Conservation (phyloP, 1,140 invertebrate genomes). For the Sarcophaga bullata region DNA sequence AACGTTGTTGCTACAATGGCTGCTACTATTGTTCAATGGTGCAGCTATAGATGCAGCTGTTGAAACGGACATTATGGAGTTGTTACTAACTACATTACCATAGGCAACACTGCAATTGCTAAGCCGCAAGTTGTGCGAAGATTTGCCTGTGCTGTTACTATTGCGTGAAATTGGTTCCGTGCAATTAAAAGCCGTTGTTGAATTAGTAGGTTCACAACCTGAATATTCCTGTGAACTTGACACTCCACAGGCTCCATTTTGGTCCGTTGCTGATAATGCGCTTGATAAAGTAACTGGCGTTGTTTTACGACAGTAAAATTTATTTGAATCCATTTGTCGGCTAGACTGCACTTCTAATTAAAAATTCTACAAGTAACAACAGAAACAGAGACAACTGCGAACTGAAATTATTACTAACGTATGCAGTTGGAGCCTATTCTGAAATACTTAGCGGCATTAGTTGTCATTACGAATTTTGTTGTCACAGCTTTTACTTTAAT, state of each 20-base stretch:
- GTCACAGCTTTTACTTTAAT: no score
- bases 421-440: not conserved
- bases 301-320: conserved; percentile 58
- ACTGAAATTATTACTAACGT: not conserved
- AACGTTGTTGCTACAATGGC: not conserved
- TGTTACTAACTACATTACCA: conserved; percentile 51
- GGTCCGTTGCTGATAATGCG: conserved; percentile 50
- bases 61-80: not conserved
- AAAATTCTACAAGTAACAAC: not conserved
- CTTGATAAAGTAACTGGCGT: conserved; percentile 49
- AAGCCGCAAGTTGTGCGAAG: not conserved
- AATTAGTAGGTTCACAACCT: conserved; percentile 49
- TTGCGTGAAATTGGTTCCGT: conserved; percentile 46
- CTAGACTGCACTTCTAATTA: not conserved
- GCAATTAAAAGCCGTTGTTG: conserved; percentile 49
- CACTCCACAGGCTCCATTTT: conserved; percentile 51
- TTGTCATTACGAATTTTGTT: no score
- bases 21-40: not conserved
- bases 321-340: conserved; percentile 56
- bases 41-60: not conserved
- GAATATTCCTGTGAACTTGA: conserved; percentile 52
- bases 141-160: not conserved
- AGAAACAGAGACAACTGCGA: not conserved
- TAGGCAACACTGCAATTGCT: not conserved
- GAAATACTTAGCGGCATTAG: no score